These are phyloP conservation scores for Speoplatyrhinus poulsoni DNA, from an alignment of 2,113 vertebrate species.

Conservation along the genomic window DNA sequence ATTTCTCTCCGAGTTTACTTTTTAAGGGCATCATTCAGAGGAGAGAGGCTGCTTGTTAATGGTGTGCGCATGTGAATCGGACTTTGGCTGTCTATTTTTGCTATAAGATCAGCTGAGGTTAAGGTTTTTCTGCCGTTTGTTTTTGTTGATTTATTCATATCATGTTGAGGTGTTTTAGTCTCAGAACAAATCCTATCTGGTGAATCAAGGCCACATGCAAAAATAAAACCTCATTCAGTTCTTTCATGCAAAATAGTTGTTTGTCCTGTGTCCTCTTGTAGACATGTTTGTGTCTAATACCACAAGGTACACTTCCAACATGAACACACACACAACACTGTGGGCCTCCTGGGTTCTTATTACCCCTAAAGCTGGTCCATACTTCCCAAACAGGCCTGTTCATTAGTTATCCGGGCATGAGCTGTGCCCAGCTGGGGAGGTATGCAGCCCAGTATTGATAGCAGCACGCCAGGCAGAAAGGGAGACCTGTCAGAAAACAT, in stretches of 20 bases:
- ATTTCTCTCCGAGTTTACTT: constrained; percentile 18
- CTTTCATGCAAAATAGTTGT: too few species aligned
- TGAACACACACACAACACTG: neutral
- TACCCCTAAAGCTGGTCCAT: constrained; percentile 51
- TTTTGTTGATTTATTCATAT: too few species aligned
- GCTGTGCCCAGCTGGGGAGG: constrained; percentile 37
- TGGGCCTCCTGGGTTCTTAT: constrained; percentile 57
- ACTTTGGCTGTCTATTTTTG: constrained; percentile 13
- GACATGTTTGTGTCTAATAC: neutral
- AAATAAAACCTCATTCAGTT: too few species aligned
- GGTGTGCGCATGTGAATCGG: constrained; percentile 10
- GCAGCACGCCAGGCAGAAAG: constrained; percentile 55
- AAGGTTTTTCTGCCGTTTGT: too few species aligned
- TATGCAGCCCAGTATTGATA: constrained; percentile 43
- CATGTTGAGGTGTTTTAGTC: too few species aligned
- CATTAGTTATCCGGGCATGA: constrained; percentile 56
- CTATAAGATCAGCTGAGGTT: neutral
- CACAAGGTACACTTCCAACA: neutral
- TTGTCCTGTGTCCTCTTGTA: too few species aligned
- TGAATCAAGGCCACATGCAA: too few species aligned
- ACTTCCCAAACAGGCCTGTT: constrained; percentile 51
- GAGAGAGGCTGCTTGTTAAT: constrained; percentile 32
- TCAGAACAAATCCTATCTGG: too few species aligned
- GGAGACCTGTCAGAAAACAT: constrained; percentile 39
- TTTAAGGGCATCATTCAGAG: constrained; percentile 10